Conservation (phyloP, 2,113 vertebrate species). For the Psilopogon haemacephalus region DNA sequence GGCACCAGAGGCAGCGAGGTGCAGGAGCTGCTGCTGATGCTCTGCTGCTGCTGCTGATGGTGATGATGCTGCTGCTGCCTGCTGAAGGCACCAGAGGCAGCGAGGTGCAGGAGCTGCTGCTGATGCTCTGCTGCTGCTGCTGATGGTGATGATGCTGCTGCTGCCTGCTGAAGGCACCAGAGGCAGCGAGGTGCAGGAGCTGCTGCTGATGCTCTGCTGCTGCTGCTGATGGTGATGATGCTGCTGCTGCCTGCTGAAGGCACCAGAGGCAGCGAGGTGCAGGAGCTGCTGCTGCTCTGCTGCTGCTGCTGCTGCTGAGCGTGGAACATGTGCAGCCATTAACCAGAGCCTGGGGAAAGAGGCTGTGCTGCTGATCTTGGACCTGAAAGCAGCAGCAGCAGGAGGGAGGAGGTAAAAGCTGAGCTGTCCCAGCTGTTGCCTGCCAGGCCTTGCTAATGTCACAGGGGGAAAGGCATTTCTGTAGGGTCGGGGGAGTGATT, state of each 20-base stretch:
- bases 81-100: not conserved
- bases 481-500: not conserved
- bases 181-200: no score
- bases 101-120: no score
- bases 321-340: not conserved
- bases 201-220: no score
- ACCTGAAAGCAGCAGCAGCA: not conserved
- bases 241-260: no score
- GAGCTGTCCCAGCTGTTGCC: not conserved
- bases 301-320: not conserved
- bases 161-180: accelerated
- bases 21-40: no score
- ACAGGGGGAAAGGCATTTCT: not conserved
- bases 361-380: not conserved
- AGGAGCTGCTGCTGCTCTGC: accelerated
- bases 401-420: not conserved
- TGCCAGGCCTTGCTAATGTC: not conserved
- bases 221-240: no score
- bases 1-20: accelerated
- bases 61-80: no score
- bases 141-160: no score
- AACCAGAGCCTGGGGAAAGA: not conserved
- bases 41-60: no score
- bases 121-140: no score
- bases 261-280: accelerated